Percentiles rank a stretch among this genome's conserved stretches.
These are phyloP conservation scores for Ciconia stormi DNA, from an alignment of 2,113 vertebrate genomes.

Conservation along the genomic window DNA sequence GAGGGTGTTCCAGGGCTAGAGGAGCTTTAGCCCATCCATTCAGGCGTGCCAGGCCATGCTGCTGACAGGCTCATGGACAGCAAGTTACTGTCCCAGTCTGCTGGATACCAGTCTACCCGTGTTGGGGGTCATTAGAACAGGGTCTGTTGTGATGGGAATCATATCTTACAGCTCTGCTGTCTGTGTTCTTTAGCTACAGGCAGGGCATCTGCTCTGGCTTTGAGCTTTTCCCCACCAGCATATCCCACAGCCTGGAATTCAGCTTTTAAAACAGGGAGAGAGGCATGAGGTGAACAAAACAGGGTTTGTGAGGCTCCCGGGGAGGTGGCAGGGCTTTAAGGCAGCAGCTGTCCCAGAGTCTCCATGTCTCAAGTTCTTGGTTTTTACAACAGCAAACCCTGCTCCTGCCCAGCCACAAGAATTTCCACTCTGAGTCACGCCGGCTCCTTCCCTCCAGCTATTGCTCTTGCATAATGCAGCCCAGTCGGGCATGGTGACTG, in stretches of 20 bases:
- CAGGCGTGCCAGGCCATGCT: background rate
- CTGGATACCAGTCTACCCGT: background rate
- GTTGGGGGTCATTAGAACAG: background rate
- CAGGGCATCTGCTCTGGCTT: background rate
- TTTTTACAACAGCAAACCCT: conserved; percentile 10
- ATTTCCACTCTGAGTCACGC: conserved; percentile 50
- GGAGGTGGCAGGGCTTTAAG: background rate
- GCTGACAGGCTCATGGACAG: background rate
- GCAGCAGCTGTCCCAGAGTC: background rate
- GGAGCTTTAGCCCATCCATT: background rate
- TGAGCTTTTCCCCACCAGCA: background rate
- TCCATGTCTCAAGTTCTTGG: background rate
- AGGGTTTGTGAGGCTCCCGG: background rate
- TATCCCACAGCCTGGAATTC: background rate
- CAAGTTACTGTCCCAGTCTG: background rate
- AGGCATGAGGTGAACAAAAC: background rate
- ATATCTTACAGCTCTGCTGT: background rate
- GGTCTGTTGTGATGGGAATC: background rate
- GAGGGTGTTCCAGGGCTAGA: background rate
- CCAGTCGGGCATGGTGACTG: background rate
- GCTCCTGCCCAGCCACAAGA: conserved; percentile 27
- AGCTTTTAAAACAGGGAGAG: background rate
- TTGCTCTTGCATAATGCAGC: conserved; percentile 16
- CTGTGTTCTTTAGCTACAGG: background rate
- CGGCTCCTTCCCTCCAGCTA: conserved; percentile 21